Percentiles rank a stretch among this genome's conserved stretches.
Conservation (phyloP, 2,113 vertebrate genomes). For the Myrmophylax atrothorax region DNA sequence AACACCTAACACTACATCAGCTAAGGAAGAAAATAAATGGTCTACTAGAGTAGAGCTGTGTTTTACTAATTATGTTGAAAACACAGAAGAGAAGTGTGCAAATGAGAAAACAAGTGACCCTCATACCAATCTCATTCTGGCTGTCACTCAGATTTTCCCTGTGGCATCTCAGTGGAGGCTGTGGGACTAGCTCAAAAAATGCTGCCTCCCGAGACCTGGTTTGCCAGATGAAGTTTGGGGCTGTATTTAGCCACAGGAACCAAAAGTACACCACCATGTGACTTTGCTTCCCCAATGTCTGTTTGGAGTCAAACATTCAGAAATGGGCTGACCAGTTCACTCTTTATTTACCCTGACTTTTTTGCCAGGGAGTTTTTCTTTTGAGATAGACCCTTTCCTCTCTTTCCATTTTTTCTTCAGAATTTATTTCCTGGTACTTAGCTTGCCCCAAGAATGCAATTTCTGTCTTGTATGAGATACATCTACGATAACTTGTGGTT, state of each 20-base stretch:
- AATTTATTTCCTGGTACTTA: neutral
- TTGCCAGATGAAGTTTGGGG: neutral
- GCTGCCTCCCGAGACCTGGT: neutral
- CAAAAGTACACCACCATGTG: neutral
- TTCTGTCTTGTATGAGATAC: neutral
- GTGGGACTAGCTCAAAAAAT: neutral
- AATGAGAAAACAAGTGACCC: neutral
- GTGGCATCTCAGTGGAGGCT: neutral
- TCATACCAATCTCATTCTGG: neutral
- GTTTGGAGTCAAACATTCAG: neutral
- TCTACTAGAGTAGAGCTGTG: neutral
- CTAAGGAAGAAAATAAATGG: neutral
- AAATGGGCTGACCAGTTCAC: neutral
- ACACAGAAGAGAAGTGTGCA: neutral
- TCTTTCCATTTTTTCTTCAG: neutral
- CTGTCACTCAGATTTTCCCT: neutral
- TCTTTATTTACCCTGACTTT: neutral
- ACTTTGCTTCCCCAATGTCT: neutral
- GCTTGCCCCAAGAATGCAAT: neutral
- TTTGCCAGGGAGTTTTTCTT: neutral
- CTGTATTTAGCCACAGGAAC: neutral
- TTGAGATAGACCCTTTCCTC: neutral
- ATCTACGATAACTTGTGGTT: neutral
- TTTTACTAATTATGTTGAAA: neutral
- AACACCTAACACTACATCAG: neutral